Base-by-base conservation (phyloP, 2,797 vertebrate genomes). In the Enteromius argenteus region DNA sequence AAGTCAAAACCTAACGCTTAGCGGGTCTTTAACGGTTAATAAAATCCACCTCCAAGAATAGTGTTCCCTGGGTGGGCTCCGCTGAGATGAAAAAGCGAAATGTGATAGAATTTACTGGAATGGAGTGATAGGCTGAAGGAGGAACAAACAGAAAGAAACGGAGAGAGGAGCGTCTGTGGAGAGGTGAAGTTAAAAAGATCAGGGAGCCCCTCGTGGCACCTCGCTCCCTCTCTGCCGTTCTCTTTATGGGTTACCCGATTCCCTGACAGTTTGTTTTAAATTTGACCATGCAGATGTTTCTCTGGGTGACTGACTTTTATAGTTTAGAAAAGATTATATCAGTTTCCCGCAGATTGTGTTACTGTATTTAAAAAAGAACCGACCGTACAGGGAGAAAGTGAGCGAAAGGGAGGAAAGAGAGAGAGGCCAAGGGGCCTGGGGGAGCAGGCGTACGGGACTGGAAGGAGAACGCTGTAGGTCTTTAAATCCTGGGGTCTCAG, bases 251-350 rank as follows among this genome's bases (percentile, higher is more conserved):
- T 96, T 95, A 99, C 94, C 95, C 92, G 96, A 98, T 96, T 97
- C 97, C 94, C 92, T 94, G 96, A 95, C 94, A 97, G 97, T 98
- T 97, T 98, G 96, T 98, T 98, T 98, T 96, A 98, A 97, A 95
- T 96, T 95, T 97, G 96, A 97, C 96, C 94, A 85, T 96, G 96
- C 97, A 98, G 97, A 99, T 98, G 97, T 98, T 98, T 96, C 96
- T 98, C 91, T 88, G 96, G 97, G 96, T 98, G 97, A 98, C 94
- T 96, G 96, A 97, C 97, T 97, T 98, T 98, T 97, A 97, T 97
- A 96, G 97, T 97, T 98, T 97, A 96, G 96, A 97, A 95, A 98
- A 99, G 98, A 99, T 99, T 96, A 96, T 98, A 99, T 99, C 97
- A 95, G 96, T 97, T 98, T 97, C 97, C 96, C 92, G 92, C 93